These are phyloP conservation scores for Plebejus anna DNA, from an alignment of 2,888 invertebrate genomes.

Conservation along the genomic window DNA sequence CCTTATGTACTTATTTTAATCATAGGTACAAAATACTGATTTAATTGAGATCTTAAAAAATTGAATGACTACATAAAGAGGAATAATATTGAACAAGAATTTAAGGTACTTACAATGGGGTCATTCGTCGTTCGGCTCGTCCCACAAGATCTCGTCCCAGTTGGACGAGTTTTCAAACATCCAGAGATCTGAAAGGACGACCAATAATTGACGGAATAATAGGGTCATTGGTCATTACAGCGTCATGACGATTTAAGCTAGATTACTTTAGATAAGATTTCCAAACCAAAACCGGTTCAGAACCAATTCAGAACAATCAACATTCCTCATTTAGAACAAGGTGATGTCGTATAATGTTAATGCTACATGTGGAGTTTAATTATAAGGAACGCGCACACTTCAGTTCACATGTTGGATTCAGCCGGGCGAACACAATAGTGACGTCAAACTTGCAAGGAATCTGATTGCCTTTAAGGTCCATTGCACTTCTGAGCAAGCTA, in stretches of 20 bases:
- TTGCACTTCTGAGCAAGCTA: not conserved
- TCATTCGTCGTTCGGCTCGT: too few relatives aligned
- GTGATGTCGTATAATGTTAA: not conserved
- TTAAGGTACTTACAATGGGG: too few relatives aligned
- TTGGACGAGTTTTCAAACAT: not conserved
- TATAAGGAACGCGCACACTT: not conserved
- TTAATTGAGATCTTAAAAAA: too few relatives aligned
- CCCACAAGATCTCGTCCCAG: not conserved
- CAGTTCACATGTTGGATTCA: constrained; percentile 10
- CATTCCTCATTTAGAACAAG: constrained; percentile 5
- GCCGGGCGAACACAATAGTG: not conserved
- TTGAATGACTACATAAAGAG: too few relatives aligned
- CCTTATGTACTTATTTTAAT: not conserved
- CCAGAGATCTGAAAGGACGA: not conserved
- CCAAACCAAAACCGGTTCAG: not conserved
- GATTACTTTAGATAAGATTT: not conserved
- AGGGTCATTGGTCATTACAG: not conserved
- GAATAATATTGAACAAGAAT: too few relatives aligned
- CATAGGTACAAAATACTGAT: too few relatives aligned
- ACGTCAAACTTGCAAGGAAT: not conserved
- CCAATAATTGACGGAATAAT: not conserved
- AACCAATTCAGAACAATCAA: constrained; percentile 14
- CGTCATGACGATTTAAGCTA: not conserved
- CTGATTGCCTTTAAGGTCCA: not conserved
- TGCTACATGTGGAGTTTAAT: not conserved